Conservation (phyloP, 2,113 vertebrate species). For the Ovis canadensis region DNA sequence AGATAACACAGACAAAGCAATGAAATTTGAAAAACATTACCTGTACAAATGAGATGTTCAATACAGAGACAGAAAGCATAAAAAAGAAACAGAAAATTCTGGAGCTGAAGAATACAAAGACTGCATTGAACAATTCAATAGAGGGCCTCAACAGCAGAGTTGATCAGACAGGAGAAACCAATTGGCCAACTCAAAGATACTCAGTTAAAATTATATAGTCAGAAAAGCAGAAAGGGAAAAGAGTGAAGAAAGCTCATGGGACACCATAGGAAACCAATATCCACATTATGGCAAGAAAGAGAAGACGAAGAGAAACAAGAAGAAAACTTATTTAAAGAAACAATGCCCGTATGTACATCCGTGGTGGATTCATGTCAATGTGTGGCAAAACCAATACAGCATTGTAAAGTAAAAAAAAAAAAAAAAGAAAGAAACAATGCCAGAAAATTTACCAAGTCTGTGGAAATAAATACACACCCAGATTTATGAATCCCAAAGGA, state of each 20-base stretch:
- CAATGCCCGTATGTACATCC: too few species aligned
- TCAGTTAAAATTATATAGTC: background rate
- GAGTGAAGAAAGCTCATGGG: background rate
- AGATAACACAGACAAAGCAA: background rate
- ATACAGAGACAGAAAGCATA: background rate
- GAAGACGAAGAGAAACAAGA: rapidly evolving
- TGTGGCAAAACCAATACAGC: too few species aligned
- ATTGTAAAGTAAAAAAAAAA: too few species aligned
- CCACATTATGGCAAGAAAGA: background rate
- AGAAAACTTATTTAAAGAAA: background rate
- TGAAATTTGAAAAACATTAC: background rate
- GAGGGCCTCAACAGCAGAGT: background rate
- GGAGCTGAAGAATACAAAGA: background rate
- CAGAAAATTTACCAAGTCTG: background rate
- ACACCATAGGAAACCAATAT: background rate
- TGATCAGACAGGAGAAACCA: background rate
- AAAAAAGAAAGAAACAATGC: background rate
- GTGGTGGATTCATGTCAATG: too few species aligned
- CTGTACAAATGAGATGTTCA: background rate
- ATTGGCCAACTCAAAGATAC: background rate
- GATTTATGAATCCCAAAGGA: background rate
- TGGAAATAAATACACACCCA: background rate
- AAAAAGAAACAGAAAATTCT: background rate
- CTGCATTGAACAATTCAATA: background rate
- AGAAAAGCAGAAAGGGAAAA: background rate